phyloP scores from a whole-genome alignment of 2,113 vertebrate genomes.

The Pelodiscus sinensis region DNA sequence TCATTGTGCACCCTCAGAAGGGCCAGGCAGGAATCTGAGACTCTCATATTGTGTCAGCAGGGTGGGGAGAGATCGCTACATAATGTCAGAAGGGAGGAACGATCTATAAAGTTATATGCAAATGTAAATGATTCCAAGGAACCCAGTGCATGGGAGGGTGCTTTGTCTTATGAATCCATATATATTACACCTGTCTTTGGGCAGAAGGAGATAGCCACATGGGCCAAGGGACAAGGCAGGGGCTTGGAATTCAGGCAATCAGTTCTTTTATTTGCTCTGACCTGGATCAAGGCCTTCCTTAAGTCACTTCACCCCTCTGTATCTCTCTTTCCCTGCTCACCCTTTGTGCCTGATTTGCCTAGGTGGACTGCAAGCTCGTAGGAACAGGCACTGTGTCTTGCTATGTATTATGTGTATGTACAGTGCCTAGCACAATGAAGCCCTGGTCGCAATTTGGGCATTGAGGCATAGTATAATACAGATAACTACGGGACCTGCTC shows the following conservation, averaged over 20 bases:
- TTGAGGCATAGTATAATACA: not conserved
- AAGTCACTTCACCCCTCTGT: not conserved
- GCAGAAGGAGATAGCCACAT: not conserved
- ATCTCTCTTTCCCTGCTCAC: not conserved
- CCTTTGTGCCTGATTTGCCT: not conserved
- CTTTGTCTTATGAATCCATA: not conserved
- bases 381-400: not conserved
- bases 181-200: not conserved
- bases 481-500: not conserved
- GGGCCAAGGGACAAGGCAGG: accelerated
- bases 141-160: accelerated
- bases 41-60: not conserved
- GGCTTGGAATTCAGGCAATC: accelerated
- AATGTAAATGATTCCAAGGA: not conserved
- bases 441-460: accelerated
- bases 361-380: accelerated
- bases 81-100: not conserved
- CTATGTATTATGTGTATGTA: not conserved
- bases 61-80: not conserved
- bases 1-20: not conserved
- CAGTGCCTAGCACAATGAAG: not conserved
- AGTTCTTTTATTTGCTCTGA: not conserved
- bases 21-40: not conserved
- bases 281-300: not conserved
- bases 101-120: not conserved